phyloP scores from a whole-genome alignment of 1,140 invertebrate species.

The Aricia agestis region DNA sequence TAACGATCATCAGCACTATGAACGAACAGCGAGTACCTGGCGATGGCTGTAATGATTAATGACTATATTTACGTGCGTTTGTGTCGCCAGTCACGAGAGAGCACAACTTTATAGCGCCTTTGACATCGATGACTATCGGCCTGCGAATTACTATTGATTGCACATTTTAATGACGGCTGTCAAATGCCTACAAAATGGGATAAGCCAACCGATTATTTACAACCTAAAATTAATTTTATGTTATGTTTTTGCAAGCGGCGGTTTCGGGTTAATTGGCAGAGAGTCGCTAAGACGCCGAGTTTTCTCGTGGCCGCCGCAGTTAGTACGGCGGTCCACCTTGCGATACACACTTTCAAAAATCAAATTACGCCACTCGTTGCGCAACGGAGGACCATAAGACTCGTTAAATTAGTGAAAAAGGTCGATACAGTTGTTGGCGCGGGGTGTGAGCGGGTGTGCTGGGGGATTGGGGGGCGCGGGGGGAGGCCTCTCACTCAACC shows the following conservation, averaged over 20 bases:
- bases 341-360: slow-evolving; percentile 8
- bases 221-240: no score
- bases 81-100: neutral
- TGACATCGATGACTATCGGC: neutral
- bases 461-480: no score
- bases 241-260: no score
- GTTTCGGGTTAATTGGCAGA: no score
- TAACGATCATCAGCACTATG: no score
- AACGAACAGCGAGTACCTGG: no score
- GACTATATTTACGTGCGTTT: neutral
- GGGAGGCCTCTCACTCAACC: slow-evolving; percentile 9
- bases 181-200: no score
- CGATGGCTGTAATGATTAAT: no score
- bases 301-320: neutral
- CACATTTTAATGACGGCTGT: neutral
- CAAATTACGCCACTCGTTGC: slow-evolving; percentile 2
- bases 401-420: slow-evolving; percentile 8
- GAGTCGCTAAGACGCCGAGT: no score
- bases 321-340: neutral
- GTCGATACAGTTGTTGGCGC: neutral
- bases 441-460: no score
- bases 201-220: no score
- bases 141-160: neutral
- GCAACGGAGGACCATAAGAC: slow-evolving; percentile 2
- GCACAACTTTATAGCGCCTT: neutral